These are phyloP conservation scores for Tupaia tana DNA, from an alignment of 2,113 vertebrate genomes.

Conservation along the genomic window DNA sequence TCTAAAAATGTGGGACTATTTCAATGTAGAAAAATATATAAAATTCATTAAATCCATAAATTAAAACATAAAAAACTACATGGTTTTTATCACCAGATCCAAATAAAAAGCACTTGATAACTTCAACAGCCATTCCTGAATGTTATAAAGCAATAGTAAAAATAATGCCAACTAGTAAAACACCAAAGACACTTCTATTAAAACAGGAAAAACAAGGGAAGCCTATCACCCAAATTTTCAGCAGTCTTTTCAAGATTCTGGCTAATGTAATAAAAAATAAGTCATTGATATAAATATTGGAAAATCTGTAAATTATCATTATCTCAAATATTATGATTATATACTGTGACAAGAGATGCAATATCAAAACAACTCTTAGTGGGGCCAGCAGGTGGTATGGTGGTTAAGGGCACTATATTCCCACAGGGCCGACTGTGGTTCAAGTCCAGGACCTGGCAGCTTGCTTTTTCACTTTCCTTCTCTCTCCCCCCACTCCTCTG, in stretches of 20 bases:
- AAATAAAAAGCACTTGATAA: background rate
- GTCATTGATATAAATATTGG: background rate
- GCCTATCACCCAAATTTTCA: background rate
- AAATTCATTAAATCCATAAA: constrained; percentile 21
- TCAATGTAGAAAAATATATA: background rate
- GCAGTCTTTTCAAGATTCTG: background rate
- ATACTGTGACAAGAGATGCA: background rate
- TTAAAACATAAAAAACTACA: background rate
- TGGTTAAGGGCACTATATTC: no score
- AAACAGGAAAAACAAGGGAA: constrained; percentile 27
- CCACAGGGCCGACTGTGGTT: no score
- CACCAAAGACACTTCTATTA: background rate
- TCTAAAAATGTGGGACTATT: background rate
- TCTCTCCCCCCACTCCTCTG: no score
- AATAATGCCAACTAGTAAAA: constrained; percentile 24
- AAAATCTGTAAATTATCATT: constrained; percentile 44
- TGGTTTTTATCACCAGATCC: background rate
- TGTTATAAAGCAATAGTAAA: constrained; percentile 25
- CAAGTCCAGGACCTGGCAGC: no score
- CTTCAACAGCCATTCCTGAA: constrained; percentile 20
- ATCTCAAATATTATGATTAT: constrained; percentile 21
- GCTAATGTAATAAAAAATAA: constrained; percentile 52
- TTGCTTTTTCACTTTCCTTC: no score
- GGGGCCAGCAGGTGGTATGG: no score
- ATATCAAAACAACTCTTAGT: background rate